A percentile compares a stretch with the other conserved stretches of the same genome.
Conservation (phyloP, 2,113 vertebrate species). For the Myiozetetes cayanensis region DNA sequence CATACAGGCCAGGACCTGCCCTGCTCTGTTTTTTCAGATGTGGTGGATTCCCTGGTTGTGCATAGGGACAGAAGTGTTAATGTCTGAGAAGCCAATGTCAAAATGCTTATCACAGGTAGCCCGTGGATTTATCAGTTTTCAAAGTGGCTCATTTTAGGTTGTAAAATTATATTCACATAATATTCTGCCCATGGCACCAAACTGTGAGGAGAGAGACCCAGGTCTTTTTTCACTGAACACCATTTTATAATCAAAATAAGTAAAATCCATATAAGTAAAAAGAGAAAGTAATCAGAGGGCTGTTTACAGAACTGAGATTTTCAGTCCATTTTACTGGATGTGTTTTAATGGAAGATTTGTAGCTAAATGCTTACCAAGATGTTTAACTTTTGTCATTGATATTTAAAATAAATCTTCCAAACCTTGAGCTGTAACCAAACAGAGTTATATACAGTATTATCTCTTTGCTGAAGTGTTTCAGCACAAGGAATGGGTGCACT, state of each 20-base stretch:
- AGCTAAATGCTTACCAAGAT: not conserved
- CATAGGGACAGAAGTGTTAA: not conserved
- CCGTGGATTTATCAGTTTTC: not conserved
- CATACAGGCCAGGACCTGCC: not conserved
- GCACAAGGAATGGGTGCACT: not conserved
- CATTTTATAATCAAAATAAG: not conserved
- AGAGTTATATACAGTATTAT: not conserved
- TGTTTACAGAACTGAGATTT: not conserved
- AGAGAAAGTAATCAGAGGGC: not conserved
- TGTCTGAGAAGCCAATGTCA: not conserved
- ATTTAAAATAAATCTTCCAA: constrained; percentile 13
- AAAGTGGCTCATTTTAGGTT: not conserved
- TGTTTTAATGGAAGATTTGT: not conserved
- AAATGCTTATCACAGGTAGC: not conserved
- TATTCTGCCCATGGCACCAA: not conserved
- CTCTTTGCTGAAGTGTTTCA: not conserved
- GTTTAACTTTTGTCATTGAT: not conserved
- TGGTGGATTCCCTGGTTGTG: accelerated
- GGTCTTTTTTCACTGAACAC: not conserved
- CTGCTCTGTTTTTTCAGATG: not conserved
- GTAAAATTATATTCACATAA: not conserved
- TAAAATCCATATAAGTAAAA: not conserved
- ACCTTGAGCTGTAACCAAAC: not conserved
- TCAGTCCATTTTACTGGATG: not conserved
- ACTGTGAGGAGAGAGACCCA: not conserved